Conservation (phyloP, 1,140 invertebrate species). For the Apis cerana region DNA sequence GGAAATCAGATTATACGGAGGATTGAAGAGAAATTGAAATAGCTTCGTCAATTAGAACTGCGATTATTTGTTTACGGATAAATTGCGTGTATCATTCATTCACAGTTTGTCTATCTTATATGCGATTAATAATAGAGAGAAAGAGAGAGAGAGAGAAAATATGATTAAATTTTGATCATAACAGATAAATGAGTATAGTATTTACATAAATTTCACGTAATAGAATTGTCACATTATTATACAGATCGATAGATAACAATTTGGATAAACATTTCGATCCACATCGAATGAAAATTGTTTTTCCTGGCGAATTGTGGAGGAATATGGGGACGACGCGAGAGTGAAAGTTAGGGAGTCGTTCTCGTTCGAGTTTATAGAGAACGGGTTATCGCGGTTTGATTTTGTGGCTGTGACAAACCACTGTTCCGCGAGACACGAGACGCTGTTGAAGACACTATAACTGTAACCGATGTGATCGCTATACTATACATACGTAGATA, state of each 20-base stretch:
- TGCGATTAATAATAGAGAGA: too few species aligned
- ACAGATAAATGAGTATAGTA: too few species aligned
- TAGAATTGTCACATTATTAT: not conserved
- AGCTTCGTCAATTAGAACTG: not conserved
- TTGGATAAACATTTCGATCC: not conserved
- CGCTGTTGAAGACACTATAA: not conserved
- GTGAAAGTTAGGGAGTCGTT: not conserved
- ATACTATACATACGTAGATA: not conserved
- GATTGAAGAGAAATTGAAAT: not conserved
- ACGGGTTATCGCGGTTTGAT: not conserved
- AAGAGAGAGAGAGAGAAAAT: too few species aligned
- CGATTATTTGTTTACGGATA: too few species aligned
- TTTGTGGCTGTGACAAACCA: not conserved
- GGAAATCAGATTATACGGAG: too few species aligned
- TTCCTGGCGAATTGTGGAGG: not conserved
- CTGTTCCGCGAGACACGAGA: not conserved
- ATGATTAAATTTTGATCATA: too few species aligned
- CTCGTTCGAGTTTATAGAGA: not conserved
- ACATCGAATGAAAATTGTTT: slow-evolving; percentile 6
- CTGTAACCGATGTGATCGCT: slow-evolving; percentile 8
- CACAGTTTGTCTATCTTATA: too few species aligned
- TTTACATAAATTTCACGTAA: not conserved
- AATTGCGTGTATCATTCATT: too few species aligned
- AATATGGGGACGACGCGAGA: not conserved
- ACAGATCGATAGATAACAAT: not conserved